These are phyloP conservation scores for Dicyema japonicum DNA, from an alignment of 1,140 invertebrate genomes.

Conservation along the genomic window DNA sequence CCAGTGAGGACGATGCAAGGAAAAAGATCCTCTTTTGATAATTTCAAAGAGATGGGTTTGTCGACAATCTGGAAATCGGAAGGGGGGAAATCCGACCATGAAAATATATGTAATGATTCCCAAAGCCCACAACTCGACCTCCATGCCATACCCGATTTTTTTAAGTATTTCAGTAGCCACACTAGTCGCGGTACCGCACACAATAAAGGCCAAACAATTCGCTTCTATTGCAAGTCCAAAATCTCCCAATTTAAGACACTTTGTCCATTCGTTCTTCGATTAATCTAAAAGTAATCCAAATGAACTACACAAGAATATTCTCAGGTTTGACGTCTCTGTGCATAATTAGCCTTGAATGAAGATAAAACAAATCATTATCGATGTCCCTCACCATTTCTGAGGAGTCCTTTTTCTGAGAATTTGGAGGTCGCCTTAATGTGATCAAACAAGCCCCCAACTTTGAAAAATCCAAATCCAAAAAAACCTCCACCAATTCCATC, in stretches of 20 bases:
- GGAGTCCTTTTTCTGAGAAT: constrained; percentile 16
- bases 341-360: constrained; percentile 16
- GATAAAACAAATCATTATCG: constrained; percentile 16
- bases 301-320: constrained; percentile 19
- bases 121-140: constrained; percentile 80
- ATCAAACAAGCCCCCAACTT: constrained; percentile 18
- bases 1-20: constrained; percentile 74
- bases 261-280: constrained; percentile 6
- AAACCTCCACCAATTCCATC: constrained; percentile 17
- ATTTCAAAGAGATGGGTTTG: constrained; percentile 67
- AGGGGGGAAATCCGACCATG: constrained; percentile 80
- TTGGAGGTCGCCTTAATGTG: constrained; percentile 12
- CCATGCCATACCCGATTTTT: constrained; percentile 35
- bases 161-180: constrained; percentile 81
- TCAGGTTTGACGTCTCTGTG: constrained; percentile 22
- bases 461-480: no score
- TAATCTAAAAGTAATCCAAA: no score
- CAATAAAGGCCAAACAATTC: constrained; percentile 29
- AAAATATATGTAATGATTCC: constrained; percentile 84
- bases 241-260: constrained; percentile 20
- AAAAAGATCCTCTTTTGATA: constrained; percentile 58
- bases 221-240: constrained; percentile 18
- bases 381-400: constrained; percentile 15
- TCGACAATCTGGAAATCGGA: constrained; percentile 31
- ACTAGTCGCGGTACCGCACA: constrained; percentile 90